Evolutionary conservation across 1,140 invertebrate species (phyloP), one percentile per base, ranked within the genome.

Genomic region (Philopotamus ludificatus): DNA sequence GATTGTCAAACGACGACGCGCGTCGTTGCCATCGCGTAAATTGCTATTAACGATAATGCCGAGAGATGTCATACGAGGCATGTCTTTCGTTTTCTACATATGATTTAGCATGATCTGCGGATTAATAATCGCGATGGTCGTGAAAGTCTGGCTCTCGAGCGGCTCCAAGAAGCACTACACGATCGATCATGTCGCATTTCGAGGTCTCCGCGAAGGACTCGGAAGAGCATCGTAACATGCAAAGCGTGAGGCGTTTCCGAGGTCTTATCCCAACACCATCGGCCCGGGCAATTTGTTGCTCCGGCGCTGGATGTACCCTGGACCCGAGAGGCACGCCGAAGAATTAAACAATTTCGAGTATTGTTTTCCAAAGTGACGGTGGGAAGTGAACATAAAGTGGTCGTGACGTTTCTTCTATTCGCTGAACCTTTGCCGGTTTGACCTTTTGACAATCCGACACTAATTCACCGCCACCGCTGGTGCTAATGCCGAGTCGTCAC

Each of bases 261-360:
- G 15, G 55, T 25, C 57, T 60, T 60, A 60, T 60, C 57, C 42
- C 22, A 42, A 47, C 57, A 22, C 57, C 57, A 60, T 60, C 57
- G 18, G 44, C 44, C 39, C 20, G 57, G 18, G 15, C 39, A 26
- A 47, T 47, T 47, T 47, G 44, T 47, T 47, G 44, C 44, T 16
- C 4, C 28, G 28, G 28, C 28, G 28, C n/a, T n/a, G 8, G 34
- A 8, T 39, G 34, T 8, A 39, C 7, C 8, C 8, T 39, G n/a
- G 8, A 39, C 34, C 34, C 7, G 34, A 8, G n/a, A 8, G 8
- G 8, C 34, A 8, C 34, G 34, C n/a, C 8, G 8, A 8, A 20
- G 44, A 4, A 8, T 16, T 20, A 20, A 16, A 47, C 44, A 47
- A 4, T 8, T 47, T 47, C 44, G 44, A 47, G 34, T 47, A 47